phyloP scores from a whole-genome alignment of 2,797 vertebrate species.

The Bradypodion ventrale region DNA sequence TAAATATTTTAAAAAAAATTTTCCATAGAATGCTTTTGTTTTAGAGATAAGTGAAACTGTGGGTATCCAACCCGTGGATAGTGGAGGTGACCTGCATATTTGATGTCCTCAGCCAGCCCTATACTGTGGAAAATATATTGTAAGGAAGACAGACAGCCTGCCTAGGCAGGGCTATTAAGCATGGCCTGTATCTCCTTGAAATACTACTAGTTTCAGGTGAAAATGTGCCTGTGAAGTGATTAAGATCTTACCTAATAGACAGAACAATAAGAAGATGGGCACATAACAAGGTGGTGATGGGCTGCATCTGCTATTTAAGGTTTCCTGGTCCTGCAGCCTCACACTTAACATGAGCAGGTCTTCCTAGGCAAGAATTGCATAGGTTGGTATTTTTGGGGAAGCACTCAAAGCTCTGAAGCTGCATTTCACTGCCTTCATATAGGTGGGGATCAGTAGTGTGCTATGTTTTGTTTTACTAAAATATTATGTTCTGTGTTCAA shows the following conservation, averaged over 20 bases:
- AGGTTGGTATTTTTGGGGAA: neutral
- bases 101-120: neutral
- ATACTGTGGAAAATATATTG: neutral
- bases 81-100: no score
- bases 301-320: neutral
- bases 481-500: neutral
- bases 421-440: neutral
- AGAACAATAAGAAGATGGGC: neutral
- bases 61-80: no score
- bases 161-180: neutral
- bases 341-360: neutral
- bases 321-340: neutral
- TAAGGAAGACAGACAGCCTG: neutral
- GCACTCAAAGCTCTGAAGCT: neutral
- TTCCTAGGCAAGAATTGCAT: neutral
- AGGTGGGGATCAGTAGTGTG: neutral
- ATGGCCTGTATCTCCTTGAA: neutral
- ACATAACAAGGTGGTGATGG: neutral
- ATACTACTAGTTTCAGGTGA: neutral
- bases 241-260: neutral
- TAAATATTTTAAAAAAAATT: no score
- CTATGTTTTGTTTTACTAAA: neutral
- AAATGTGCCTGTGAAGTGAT: neutral
- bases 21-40: no score
- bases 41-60: no score